Percentiles rank a stretch among this genome's conserved stretches.
These are phyloP conservation scores for Phodopus roborovskii DNA, from an alignment of 2,113 vertebrate species.

Conservation along the genomic window DNA sequence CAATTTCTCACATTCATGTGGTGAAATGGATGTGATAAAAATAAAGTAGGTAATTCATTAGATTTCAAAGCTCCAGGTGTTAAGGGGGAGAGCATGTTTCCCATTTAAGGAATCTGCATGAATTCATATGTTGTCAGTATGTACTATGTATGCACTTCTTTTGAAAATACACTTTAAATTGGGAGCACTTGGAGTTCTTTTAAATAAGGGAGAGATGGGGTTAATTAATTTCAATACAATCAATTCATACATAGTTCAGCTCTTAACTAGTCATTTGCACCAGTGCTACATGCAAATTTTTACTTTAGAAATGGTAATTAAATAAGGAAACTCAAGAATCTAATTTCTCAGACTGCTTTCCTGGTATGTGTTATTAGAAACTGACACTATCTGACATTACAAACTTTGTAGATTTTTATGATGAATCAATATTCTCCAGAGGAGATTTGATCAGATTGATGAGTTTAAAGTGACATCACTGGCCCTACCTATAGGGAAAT, in stretches of 20 bases:
- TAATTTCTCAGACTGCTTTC: constrained; percentile 58
- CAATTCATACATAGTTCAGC: constrained; percentile 34
- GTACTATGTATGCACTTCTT: neutral
- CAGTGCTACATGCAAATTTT: constrained; percentile 8
- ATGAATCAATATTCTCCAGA: constrained; percentile 39
- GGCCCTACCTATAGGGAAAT: neutral
- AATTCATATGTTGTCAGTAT: constrained; percentile 45
- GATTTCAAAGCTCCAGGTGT: constrained; percentile 65
- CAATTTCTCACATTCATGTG: constrained; percentile 62
- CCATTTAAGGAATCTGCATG: constrained; percentile 9
- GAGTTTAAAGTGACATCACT: neutral
- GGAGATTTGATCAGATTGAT: constrained; percentile 39
- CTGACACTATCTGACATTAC: constrained; percentile 24
- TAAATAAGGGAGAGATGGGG: constrained; percentile 8
- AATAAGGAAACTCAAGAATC: constrained; percentile 63
- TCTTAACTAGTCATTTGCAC: neutral
- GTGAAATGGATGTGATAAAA: constrained; percentile 72
- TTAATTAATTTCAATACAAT: constrained; percentile 57
- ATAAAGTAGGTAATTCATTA: constrained; percentile 75
- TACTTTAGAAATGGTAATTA: constrained; percentile 64
- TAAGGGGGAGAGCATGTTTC: constrained; percentile 64
- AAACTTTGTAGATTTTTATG: constrained; percentile 59
- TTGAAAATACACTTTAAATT: constrained; percentile 62
- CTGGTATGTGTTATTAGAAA: constrained; percentile 61
- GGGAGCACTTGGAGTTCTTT: constrained; percentile 44